These are phyloP conservation scores for Ochotona curzoniae DNA, from an alignment of 2,113 vertebrate genomes.

Conservation along the genomic window DNA sequence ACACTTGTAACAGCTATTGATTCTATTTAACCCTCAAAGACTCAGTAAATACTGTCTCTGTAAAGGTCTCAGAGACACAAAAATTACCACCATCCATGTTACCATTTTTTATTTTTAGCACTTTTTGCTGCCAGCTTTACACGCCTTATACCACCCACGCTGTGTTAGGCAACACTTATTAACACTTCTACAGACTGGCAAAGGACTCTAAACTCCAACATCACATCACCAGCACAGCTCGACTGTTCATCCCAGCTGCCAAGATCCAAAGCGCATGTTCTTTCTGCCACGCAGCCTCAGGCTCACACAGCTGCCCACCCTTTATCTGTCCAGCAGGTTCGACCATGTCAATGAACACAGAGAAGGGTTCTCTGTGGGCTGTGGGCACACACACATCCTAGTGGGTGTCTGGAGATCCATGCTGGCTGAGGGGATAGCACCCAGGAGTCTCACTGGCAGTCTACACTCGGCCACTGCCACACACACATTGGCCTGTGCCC, in stretches of 20 bases:
- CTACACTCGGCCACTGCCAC: neutral
- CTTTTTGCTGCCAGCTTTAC: neutral
- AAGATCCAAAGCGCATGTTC: neutral
- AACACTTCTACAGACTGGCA: neutral
- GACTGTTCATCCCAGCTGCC: neutral
- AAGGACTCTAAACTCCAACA: neutral
- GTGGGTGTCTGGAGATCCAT: neutral
- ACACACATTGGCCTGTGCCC: accelerated
- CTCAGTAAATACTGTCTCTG: neutral
- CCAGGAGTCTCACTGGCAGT: neutral
- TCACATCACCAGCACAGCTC: neutral
- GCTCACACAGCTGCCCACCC: neutral
- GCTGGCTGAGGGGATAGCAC: neutral
- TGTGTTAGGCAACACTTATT: neutral
- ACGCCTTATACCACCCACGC: neutral
- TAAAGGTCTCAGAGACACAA: neutral
- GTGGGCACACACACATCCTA: neutral
- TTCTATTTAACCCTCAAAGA: neutral
- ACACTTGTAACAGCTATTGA: neutral
- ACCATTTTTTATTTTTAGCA: neutral
- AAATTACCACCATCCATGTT: too few species aligned
- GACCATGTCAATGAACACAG: neutral
- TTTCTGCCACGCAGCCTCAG: neutral
- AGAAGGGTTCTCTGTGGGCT: neutral
- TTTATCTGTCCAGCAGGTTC: too few species aligned